These are phyloP conservation scores for Syngnathus typhle DNA, from an alignment of 2,113 vertebrate species.

Conservation along the genomic window DNA sequence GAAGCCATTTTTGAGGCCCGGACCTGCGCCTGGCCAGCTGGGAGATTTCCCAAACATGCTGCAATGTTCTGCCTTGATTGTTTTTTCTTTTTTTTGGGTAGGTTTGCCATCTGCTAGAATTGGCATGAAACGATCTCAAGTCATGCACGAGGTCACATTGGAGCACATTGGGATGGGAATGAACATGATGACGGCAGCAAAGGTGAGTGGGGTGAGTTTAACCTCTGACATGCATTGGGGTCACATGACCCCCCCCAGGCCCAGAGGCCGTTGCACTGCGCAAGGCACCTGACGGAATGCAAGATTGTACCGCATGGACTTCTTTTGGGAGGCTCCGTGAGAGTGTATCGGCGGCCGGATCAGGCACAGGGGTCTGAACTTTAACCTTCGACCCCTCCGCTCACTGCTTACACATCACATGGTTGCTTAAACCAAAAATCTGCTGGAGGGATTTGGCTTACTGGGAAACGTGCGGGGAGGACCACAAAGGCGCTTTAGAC, in stretches of 20 bases:
- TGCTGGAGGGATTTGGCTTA: neutral
- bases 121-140: neutral
- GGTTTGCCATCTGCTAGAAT: neutral
- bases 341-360: constrained; percentile 3
- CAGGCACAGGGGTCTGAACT: constrained; percentile 20
- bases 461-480: no score
- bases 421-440: constrained; percentile 15
- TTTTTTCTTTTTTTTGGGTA: constrained; percentile 6
- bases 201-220: constrained; percentile 44
- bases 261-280: constrained; percentile 14
- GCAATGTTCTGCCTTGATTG: neutral
- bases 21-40: constrained; percentile 14
- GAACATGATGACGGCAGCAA: constrained; percentile 2
- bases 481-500: no score
- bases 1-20: constrained; percentile 50
- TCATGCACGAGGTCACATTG: neutral
- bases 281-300: neutral
- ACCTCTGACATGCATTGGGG: constrained; percentile 28
- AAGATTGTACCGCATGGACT: neutral
- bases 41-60: constrained; percentile 13
- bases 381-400: constrained; percentile 27
- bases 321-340: no score
- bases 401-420: constrained; percentile 33
- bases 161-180: neutral
- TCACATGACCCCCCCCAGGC: constrained; percentile 12